Evolutionary conservation across 2,113 vertebrate genomes (phyloP), one percentile per base, ranked within the genome.

Genomic region (Archilochus colubris): DNA sequence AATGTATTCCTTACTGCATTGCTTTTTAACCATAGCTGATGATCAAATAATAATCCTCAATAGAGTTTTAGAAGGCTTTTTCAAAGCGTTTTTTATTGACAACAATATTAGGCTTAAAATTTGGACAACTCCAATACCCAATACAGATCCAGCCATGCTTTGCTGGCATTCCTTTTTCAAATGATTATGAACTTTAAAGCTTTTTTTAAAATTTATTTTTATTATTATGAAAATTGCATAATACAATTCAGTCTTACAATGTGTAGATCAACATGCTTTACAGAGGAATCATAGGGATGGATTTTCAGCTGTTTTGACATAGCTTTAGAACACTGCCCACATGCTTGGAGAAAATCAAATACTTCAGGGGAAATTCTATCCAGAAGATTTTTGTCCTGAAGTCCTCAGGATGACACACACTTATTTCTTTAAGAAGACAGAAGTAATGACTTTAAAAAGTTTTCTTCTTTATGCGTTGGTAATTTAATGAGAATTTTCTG

Each of bases 1-100:
- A 46, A 40, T 0, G 0, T 40, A 19, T 46, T 68, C 31, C 7
- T 62, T 38, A 53, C 1, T 1, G 10, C 14, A 73, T 28, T 36
- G 73, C 6, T 68, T 74, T 93, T 63, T 63, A 69, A 57, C 23
- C 15, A 53, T 5, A 21, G 5, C 7, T 63, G 6, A n/a, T 62
- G 14, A 38, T 62, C 23, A 61, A 61, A 16, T 1, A 27, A 12
- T 36, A 21, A 40, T 78, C 9, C 27, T 33, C 14, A 38, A 21
- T 3, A 57, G 23, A 10, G 18, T 46, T 72, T 72, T 62, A 6
- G 9, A 5, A 62, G 22, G 9, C 2, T 62, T 82, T 72, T 28
- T 73, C 20, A 9, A 40, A 44, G 3, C 0, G 23, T 22, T 64
- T 72, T 48, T 69, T 27, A 3, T 8, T 82, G 46, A 36, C 53